Conservation (phyloP, 2,888 invertebrate species). For the Perizoma flavofasciatum region DNA sequence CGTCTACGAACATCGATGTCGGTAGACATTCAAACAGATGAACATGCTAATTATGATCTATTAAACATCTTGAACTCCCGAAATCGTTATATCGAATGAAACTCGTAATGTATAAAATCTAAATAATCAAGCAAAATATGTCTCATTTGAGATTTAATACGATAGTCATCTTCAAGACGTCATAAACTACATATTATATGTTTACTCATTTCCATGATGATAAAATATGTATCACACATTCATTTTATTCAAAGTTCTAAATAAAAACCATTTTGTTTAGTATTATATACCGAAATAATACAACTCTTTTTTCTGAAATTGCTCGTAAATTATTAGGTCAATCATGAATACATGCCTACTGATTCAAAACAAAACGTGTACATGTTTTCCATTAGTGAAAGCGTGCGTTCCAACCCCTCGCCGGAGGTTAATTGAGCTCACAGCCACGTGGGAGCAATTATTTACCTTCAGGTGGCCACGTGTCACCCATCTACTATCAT, state of each 20-base stretch:
- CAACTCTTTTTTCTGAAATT: neutral
- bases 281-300: neutral
- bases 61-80: neutral
- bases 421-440: slow-evolving; percentile 70
- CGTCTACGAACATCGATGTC: slow-evolving; percentile 41
- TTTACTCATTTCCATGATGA: too few relatives aligned
- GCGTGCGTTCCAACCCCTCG: slow-evolving; percentile 62
- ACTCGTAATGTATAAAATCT: too few relatives aligned
- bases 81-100: neutral
- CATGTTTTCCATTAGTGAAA: slow-evolving; percentile 59
- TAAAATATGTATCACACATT: too few relatives aligned
- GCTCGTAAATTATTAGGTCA: slow-evolving; percentile 37
- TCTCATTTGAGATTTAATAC: too few relatives aligned
- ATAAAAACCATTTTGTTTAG: neutral
- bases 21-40: slow-evolving; percentile 23
- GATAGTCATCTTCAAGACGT: too few relatives aligned
- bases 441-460: slow-evolving; percentile 79
- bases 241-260: neutral
- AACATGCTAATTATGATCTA: slow-evolving; percentile 22
- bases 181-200: too few relatives aligned
- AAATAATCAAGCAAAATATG: too few relatives aligned
- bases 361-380: slow-evolving; percentile 43
- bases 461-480: slow-evolving; percentile 78
- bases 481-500: slow-evolving; percentile 47
- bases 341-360: slow-evolving; percentile 46